Percentiles rank a stretch among this genome's conserved stretches.
Conservation (phyloP, 2,113 vertebrate species). For the Sylvietta virens region DNA sequence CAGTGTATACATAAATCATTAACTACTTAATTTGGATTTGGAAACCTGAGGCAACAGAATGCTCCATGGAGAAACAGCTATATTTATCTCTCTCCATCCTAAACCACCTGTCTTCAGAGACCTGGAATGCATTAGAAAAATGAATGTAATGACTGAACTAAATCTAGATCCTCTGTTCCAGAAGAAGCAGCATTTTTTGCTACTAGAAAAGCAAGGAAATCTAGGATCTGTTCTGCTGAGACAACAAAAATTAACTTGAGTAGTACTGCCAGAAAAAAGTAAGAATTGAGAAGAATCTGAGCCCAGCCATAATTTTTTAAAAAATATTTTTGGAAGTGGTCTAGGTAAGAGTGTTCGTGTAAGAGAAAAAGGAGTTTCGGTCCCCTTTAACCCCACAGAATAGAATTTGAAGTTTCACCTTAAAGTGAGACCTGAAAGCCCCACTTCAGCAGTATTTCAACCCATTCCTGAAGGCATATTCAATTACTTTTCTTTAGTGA, state of each 20-base stretch:
- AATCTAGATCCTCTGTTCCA: neutral
- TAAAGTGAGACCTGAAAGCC: neutral
- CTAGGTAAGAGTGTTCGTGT: neutral
- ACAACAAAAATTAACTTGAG: neutral
- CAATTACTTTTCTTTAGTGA: neutral
- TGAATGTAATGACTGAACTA: neutral
- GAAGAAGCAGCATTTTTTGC: neutral
- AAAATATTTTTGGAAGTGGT: neutral
- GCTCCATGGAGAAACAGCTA: conserved; percentile 19
- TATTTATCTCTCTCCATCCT: conserved; percentile 1
- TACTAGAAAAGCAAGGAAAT: neutral
- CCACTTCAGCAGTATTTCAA: neutral
- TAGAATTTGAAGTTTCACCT: neutral
- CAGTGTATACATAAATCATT: conserved; percentile 59
- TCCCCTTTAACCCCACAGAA: neutral
- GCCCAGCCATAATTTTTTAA: neutral
- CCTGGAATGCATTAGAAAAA: conserved; percentile 45
- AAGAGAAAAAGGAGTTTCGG: neutral
- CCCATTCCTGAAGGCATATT: neutral
- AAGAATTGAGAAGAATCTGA: neutral
- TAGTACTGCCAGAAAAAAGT: neutral
- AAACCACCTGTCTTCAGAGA: conserved; percentile 22
- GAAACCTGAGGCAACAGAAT: conserved; percentile 42
- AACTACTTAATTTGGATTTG: conserved; percentile 62
- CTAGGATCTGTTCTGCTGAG: neutral